These are phyloP conservation scores for Atherinosoma microstoma DNA, from an alignment of 2,797 vertebrate species.

Conservation along the genomic window DNA sequence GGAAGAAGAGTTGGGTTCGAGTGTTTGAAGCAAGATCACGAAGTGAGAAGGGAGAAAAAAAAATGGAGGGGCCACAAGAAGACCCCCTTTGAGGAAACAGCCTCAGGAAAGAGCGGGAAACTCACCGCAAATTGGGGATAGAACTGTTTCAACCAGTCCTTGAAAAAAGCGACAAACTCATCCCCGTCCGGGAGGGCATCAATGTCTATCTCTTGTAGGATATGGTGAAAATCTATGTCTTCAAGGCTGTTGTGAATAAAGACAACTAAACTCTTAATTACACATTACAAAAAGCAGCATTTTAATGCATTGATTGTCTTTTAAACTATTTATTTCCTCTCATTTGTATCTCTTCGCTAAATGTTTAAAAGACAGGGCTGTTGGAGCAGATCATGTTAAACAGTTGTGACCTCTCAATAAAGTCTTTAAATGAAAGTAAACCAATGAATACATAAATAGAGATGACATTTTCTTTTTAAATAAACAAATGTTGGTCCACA, in stretches of 20 bases:
- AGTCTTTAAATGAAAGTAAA: constrained; percentile 72
- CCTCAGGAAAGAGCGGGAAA: constrained; percentile 82
- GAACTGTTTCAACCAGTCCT: constrained; percentile 89
- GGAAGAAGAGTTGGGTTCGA: constrained; percentile 65
- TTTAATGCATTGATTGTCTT: constrained; percentile 91
- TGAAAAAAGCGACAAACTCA: constrained; percentile 88
- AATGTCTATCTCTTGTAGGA: constrained; percentile 94
- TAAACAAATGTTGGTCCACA: constrained; percentile 93
- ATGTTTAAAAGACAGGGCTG: constrained; percentile 94
- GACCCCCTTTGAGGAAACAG: constrained; percentile 67
- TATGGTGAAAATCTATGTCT: constrained; percentile 92
- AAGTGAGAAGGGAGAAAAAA: constrained; percentile 75
- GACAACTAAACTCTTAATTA: constrained; percentile 97
- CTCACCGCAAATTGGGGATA: constrained; percentile 86
- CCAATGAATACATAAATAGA: constrained; percentile 76
- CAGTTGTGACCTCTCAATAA: constrained; percentile 84
- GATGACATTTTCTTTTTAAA: constrained; percentile 77
- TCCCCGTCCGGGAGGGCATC: constrained; percentile 90
- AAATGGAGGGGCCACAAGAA: constrained; percentile 69
- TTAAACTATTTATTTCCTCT: constrained; percentile 90
- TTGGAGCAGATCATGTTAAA: constrained; percentile 86
- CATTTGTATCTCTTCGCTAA: constrained; percentile 71
- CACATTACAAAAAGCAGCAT: constrained; percentile 94
- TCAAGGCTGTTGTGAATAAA: constrained; percentile 95
- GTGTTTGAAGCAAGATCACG: constrained; percentile 67